Percentiles rank a stretch among this genome's conserved stretches.
Conservation (phyloP, 1,140 invertebrate species). For the Hormaphis cornu region DNA sequence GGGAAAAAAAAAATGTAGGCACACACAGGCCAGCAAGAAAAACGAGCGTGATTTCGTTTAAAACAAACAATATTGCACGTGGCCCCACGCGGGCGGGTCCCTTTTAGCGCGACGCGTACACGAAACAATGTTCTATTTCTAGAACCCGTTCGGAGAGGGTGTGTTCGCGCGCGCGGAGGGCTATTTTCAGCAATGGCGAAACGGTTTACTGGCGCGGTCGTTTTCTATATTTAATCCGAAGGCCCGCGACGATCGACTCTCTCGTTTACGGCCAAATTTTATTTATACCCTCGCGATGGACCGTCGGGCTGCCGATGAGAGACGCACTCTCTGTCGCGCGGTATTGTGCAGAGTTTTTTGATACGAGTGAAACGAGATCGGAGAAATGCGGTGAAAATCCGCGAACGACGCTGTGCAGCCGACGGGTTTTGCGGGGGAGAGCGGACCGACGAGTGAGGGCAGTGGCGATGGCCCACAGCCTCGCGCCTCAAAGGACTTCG, state of each 20-base stretch:
- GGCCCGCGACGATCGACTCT: background rate
- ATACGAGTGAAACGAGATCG: no score
- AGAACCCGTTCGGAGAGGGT: constrained; percentile 15
- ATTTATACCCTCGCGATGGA: background rate
- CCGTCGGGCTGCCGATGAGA: no score
- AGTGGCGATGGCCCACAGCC: no score
- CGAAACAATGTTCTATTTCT: constrained; percentile 1
- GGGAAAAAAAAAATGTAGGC: background rate
- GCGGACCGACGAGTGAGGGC: no score
- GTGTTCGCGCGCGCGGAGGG: constrained; percentile 5
- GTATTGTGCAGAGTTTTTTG: no score
- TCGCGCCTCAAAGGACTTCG: no score
- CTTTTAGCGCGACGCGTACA: constrained; percentile 6
- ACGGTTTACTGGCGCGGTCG: background rate
- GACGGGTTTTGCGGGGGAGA: no score
- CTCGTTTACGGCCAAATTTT: background rate
- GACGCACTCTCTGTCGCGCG: no score
- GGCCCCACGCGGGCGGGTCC: constrained; percentile 11
- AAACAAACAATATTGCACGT: constrained; percentile 26
- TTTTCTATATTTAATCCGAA: constrained; percentile 25
- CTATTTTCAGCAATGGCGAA: constrained; percentile 21
- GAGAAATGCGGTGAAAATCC: no score
- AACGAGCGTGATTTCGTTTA: constrained; percentile 16
- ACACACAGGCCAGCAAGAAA: no score
- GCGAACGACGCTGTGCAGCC: no score